These are phyloP conservation scores for Drosophila rubida DNA, from an alignment of 2,888 invertebrate genomes.

Conservation along the genomic window DNA sequence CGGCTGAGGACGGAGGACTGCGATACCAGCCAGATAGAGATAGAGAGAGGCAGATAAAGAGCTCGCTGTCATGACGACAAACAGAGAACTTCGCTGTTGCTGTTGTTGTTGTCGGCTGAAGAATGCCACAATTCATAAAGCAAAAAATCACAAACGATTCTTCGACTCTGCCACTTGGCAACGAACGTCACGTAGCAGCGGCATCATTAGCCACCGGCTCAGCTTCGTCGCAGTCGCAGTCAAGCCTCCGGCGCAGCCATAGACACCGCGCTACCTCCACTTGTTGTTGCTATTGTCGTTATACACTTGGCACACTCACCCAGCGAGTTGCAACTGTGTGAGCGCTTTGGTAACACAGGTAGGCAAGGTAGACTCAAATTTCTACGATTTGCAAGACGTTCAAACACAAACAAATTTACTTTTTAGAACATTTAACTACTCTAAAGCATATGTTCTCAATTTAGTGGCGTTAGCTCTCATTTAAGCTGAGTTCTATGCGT, in stretches of 20 bases:
- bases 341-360: not conserved
- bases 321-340: not conserved
- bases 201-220: conserved; percentile 71
- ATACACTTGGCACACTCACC: conserved; percentile 5
- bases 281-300: conserved; percentile 23
- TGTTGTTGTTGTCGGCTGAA: conserved; percentile 30
- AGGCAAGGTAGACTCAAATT: not conserved
- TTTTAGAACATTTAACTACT: not conserved
- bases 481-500: not conserved
- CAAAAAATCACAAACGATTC: conserved; percentile 62
- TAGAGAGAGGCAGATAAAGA: conserved; percentile 19
- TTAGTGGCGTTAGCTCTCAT: not conserved
- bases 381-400: not conserved
- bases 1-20: conserved; percentile 18
- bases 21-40: conserved; percentile 13
- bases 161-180: conserved; percentile 71
- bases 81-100: not conserved
- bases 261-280: conserved; percentile 23
- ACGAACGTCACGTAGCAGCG: conserved; percentile 76
- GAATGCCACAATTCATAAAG: conserved; percentile 75
- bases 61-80: conserved; percentile 2
- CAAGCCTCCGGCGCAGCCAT: conserved; percentile 21
- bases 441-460: not conserved
- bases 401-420: not conserved
- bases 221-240: conserved; percentile 19